Evolutionary conservation across 2,797 vertebrate genomes (phyloP).

Genomic region (Diplodus sargus): DNA sequence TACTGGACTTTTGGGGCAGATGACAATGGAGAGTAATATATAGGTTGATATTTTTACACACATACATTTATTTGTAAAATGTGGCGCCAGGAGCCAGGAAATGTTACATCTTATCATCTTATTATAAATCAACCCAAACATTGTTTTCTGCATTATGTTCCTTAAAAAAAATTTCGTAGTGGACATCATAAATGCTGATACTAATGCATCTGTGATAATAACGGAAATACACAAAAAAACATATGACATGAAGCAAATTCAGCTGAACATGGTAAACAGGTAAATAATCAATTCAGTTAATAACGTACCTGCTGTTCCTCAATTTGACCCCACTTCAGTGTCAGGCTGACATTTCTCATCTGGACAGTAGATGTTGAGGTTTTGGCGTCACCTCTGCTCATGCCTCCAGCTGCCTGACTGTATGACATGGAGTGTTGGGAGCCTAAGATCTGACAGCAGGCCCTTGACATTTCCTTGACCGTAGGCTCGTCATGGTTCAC

Average conservation of each 20-base stretch:
- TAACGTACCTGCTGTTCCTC: slow-evolving; percentile 83
- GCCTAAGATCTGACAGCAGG: slow-evolving; percentile 63
- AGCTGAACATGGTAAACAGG: background rate
- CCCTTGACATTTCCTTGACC: slow-evolving; percentile 84
- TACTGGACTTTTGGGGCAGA: too few species aligned
- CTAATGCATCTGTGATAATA: too few species aligned
- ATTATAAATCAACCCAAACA: too few species aligned
- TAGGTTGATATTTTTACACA: too few species aligned
- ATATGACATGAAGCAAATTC: background rate
- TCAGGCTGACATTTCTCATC: slow-evolving; percentile 64
- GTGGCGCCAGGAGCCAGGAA: too few species aligned
- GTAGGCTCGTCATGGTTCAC: slow-evolving; percentile 87
- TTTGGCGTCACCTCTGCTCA: background rate
- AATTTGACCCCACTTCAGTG: slow-evolving; percentile 69
- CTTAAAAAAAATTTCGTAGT: too few species aligned
- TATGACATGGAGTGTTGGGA: fast-evolving
- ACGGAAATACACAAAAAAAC: background rate
- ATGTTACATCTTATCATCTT: too few species aligned
- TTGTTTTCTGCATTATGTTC: too few species aligned
- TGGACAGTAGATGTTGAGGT: background rate
- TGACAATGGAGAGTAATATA: too few species aligned
- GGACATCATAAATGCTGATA: too few species aligned
- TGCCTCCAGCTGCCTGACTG: slow-evolving; percentile 23
- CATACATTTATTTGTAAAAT: too few species aligned
- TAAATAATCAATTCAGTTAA: background rate